Evolutionary conservation across 2,797 vertebrate genomes (phyloP).

Genomic region (Sebastes diploproa): DNA sequence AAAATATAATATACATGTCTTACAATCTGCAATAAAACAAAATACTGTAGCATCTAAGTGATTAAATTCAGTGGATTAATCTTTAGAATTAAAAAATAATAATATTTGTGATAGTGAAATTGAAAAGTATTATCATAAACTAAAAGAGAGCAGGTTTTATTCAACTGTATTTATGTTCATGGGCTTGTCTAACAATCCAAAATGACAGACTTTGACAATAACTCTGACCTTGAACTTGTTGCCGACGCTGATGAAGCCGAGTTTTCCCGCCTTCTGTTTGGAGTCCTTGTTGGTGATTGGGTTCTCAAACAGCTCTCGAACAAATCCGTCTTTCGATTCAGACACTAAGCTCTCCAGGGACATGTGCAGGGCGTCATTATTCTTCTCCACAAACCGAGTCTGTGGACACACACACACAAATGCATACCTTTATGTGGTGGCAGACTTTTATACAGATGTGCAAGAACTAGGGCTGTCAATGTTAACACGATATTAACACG

Average conservation of each 20-base stretch:
- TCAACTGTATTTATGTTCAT: neutral
- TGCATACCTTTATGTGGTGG: neutral
- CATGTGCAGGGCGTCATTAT: slow-evolving; percentile 99
- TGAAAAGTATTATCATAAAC: neutral
- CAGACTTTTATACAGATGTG: neutral
- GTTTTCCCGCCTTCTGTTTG: slow-evolving; percentile 97
- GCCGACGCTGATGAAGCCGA: slow-evolving; percentile 97
- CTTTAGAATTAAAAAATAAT: neutral
- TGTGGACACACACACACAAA: slow-evolving; percentile 71
- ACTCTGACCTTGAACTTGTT: slow-evolving; percentile 98
- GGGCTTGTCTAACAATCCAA: neutral
- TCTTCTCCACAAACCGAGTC: slow-evolving; percentile 98
- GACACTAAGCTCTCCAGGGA: slow-evolving; percentile 95
- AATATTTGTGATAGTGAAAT: neutral
- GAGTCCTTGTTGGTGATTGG: slow-evolving; percentile 91
- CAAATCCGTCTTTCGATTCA: slow-evolving; percentile 97
- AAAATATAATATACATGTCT: neutral
- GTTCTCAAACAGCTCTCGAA: slow-evolving; percentile 94
- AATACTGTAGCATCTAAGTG: neutral
- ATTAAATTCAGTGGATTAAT: neutral
- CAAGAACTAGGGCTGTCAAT: too few species aligned
- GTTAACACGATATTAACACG: too few species aligned
- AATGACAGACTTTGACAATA: neutral
- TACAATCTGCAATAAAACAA: neutral
- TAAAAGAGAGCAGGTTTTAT: neutral